Evolutionary conservation across 2,113 vertebrate species (phyloP).

Genomic region (Rhinolophus ferrumequinum): DNA sequence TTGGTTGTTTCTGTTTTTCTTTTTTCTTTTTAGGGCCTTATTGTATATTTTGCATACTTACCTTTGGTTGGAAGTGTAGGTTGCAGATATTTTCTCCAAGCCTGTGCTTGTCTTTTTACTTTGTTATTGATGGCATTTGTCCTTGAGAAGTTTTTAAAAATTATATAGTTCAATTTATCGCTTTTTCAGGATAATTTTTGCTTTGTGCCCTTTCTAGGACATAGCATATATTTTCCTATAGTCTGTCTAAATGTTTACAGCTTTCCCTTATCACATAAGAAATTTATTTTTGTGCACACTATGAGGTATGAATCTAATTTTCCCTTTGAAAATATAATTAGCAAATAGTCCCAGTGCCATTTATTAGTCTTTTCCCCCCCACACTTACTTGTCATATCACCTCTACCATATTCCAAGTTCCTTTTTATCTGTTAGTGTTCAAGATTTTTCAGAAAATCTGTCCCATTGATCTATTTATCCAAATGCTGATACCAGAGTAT

Average conservation of each 20-base stretch:
- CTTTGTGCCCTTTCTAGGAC: neutral
- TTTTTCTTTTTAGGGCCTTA: slow-evolving; percentile 33
- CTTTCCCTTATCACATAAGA: slow-evolving; percentile 5
- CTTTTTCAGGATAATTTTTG: slow-evolving; percentile 32
- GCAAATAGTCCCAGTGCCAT: neutral
- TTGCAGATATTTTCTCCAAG: slow-evolving; percentile 36
- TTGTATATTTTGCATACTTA: neutral
- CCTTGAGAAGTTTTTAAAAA: neutral
- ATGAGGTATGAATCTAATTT: slow-evolving; percentile 21
- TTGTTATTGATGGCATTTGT: neutral
- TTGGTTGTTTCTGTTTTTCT: neutral
- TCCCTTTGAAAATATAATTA: slow-evolving; percentile 32
- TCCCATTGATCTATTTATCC: neutral
- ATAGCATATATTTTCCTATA: neutral
- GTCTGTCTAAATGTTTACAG: neutral
- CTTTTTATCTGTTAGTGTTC: neutral
- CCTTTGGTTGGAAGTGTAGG: neutral
- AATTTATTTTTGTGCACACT: slow-evolving; percentile 14
- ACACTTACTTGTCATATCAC: neutral
- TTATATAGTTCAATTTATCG: neutral
- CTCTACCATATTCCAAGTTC: neutral
- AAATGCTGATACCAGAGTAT: neutral
- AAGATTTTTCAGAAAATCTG: slow-evolving; percentile 13
- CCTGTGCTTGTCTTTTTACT: neutral
- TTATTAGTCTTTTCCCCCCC: neutral